phyloP scores from a whole-genome alignment of 2,797 vertebrate genomes.

The Hippopotamyrus pictus region DNA sequence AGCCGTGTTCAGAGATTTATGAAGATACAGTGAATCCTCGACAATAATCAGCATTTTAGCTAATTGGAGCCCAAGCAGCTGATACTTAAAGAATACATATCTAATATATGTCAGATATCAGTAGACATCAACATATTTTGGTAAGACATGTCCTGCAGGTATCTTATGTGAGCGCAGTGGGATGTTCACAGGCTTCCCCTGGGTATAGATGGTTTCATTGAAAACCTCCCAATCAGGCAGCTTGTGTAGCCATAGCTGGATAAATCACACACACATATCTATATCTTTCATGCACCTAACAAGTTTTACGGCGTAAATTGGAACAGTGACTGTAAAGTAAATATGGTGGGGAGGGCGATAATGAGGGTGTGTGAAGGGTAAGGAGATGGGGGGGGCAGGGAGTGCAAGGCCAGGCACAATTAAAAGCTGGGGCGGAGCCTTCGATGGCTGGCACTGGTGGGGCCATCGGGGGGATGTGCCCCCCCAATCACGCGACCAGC shows the following conservation, averaged over 20 bases:
- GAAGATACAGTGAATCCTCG: neutral
- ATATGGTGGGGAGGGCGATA: neutral
- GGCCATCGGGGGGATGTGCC: constrained; percentile 50
- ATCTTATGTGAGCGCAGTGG: neutral
- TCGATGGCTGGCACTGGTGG: constrained; percentile 40
- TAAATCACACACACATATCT: neutral
- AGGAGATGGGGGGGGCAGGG: neutral
- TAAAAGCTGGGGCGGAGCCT: constrained; percentile 34
- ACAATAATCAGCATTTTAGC: neutral
- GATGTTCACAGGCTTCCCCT: neutral
- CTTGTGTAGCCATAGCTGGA: neutral
- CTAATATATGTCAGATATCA: neutral
- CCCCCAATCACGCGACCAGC: constrained; percentile 45
- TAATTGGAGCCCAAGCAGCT: neutral
- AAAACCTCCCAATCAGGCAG: neutral
- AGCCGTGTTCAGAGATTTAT: neutral
- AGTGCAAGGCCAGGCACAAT: constrained; percentile 31
- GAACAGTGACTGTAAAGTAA: neutral
- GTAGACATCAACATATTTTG: neutral
- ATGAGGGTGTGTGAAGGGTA: neutral
- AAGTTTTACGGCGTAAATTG: neutral
- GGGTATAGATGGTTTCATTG: neutral
- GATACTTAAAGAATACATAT: neutral
- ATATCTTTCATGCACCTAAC: neutral
- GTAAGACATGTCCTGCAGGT: neutral